Evolutionary conservation across 2,797 vertebrate species (phyloP).

Genomic region (Falco peregrinus): DNA sequence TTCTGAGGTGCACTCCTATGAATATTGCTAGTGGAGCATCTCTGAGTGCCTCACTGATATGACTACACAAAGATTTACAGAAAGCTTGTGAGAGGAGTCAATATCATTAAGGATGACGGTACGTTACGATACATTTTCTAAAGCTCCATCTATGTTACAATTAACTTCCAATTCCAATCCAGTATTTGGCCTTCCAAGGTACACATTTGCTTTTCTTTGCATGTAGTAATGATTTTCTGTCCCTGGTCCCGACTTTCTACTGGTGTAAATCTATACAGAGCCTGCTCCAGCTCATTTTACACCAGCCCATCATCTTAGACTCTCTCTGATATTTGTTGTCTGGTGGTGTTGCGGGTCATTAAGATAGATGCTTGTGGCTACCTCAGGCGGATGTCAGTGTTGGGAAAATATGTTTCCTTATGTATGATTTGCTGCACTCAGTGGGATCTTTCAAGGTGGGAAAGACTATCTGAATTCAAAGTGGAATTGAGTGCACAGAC

Average conservation of each 20-base stretch:
- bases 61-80: background rate
- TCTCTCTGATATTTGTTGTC: conserved; percentile 42
- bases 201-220: conserved; percentile 55
- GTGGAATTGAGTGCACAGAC: background rate
- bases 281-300: conserved; percentile 32
- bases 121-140: background rate
- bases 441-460: conserved; percentile 37
- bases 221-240: conserved; percentile 45
- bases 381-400: conserved; percentile 30
- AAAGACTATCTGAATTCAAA: conserved; percentile 42
- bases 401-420: conserved; percentile 33
- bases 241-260: background rate
- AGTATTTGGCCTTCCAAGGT: conserved; percentile 44
- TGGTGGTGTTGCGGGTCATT: conserved; percentile 35
- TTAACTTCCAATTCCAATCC: conserved; percentile 37
- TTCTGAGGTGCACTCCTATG: background rate
- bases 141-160: conserved; percentile 9
- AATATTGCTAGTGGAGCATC: background rate
- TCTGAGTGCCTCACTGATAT: background rate
- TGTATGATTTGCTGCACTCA: conserved; percentile 28
- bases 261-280: conserved; percentile 48
- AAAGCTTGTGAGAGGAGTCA: background rate
- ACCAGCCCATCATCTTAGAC: conserved; percentile 26
- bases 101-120: background rate
- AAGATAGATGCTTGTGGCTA: conserved; percentile 61